These are phyloP conservation scores for Suricata suricatta DNA, from an alignment of 2,113 vertebrate species.

Conservation along the genomic window DNA sequence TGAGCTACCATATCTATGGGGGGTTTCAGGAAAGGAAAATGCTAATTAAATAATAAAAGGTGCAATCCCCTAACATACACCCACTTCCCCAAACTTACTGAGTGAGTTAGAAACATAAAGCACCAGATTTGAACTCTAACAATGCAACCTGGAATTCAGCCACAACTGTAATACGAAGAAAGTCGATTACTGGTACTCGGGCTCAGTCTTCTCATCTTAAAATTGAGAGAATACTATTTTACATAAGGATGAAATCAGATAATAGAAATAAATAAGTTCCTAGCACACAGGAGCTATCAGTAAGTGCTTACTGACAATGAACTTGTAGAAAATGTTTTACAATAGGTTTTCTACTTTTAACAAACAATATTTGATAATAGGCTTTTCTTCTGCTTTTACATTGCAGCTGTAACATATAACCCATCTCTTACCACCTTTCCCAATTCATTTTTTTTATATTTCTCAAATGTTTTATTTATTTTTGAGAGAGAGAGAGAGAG, in stretches of 20 bases:
- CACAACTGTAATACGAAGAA: neutral
- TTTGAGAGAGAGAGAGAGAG: no score
- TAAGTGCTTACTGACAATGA: neutral
- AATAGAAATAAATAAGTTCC: neutral
- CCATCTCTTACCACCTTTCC: neutral
- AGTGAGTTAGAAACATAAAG: neutral
- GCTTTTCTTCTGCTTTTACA: neutral
- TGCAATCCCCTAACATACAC: neutral
- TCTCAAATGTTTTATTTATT: no score
- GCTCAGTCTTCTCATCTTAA: neutral
- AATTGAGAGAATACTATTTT: neutral
- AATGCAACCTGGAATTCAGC: neutral
- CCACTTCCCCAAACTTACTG: accelerated
- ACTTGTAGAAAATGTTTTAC: neutral
- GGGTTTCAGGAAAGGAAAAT: constrained; percentile 24
- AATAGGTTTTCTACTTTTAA: neutral
- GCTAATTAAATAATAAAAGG: neutral
- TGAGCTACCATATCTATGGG: neutral
- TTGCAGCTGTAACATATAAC: neutral
- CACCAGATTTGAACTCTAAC: neutral
- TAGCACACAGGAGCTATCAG: neutral
- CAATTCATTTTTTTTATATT: neutral
- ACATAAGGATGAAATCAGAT: neutral
- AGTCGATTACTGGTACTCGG: neutral
- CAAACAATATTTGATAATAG: neutral